Percentiles rank a stretch among this genome's conserved stretches.
Evolutionary conservation across 1,140 invertebrate genomes (phyloP).

Genomic region (Thaumetopoea pityocampa): DNA sequence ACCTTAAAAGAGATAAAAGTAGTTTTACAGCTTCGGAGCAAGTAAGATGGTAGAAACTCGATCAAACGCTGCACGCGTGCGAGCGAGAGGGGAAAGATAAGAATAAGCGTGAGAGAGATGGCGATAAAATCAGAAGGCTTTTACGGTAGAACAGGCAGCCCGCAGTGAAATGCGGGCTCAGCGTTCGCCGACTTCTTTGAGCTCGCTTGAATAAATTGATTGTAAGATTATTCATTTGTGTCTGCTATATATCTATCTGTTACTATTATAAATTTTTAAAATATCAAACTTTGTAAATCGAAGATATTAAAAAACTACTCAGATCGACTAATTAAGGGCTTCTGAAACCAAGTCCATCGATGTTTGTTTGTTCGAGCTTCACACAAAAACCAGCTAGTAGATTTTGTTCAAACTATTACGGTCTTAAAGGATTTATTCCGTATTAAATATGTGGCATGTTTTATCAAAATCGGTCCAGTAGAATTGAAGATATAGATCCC

Average conservation of each 20-base stretch:
- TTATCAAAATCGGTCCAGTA: too few species aligned
- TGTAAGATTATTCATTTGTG: conserved; percentile 63
- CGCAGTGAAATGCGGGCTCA: conserved; percentile 67
- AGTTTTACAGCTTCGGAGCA: conserved; percentile 67
- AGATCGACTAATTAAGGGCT: too few species aligned
- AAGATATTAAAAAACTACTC: conserved; percentile 9
- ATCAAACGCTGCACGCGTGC: conserved; percentile 55
- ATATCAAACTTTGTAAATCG: too few species aligned
- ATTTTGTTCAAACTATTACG: too few species aligned
- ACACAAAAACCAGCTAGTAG: too few species aligned
- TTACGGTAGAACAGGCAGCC: conserved; percentile 71
- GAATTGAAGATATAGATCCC: too few species aligned
- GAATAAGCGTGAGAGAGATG: conserved; percentile 34
- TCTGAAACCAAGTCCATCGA: too few species aligned
- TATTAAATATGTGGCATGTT: too few species aligned
- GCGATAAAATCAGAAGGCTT: conserved; percentile 60
- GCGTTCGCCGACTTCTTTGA: conserved; percentile 61
- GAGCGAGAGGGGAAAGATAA: conserved; percentile 28
- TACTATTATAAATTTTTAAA: too few species aligned
- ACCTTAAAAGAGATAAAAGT: conserved; percentile 66
- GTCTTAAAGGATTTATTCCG: too few species aligned
- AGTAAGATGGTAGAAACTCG: conserved; percentile 73
- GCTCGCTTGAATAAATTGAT: conserved; percentile 72
- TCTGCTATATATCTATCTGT: conserved; percentile 26
- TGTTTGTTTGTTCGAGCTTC: too few species aligned